Base-by-base conservation (phyloP, 2,113 vertebrate genomes). In the Indicator indicator region DNA sequence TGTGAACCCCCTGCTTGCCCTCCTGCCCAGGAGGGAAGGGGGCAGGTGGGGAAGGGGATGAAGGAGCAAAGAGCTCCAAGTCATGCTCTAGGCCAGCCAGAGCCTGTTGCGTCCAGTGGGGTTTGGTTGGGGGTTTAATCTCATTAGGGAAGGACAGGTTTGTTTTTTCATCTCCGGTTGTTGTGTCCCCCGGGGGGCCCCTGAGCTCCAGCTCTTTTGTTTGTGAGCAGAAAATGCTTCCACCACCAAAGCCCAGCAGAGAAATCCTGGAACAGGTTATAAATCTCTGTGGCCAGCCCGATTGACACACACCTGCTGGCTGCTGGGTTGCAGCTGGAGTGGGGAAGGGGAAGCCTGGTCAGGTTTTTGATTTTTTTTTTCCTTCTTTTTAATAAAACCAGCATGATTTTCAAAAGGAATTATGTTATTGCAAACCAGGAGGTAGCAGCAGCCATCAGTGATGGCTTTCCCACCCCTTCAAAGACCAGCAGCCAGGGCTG, bases 291-390 rank as follows among this genome's bases (percentile, higher is more conserved):
- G 59, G 89, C 88, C 8, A 16, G 64, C 26, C 4, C 32, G 7
- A 81, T 68, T 62, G 62, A 94, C 94, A 95, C 82, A 95, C 96
- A 97, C 97, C 96, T 97, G 97, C 95, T 91, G 91, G 88, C 88
- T 81, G 83, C 48, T 88, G 73, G 48, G 52, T 24, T 17, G 86
- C 97, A 98, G 96, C 96, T 97, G 97, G 91, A 84, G 52, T 19
- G 69, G 77, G 70, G 78, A 85, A 83, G 33, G 79, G 77, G 86
- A 79, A 82, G 46, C 86, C 28, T 56, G 55, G 55, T 9, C 28
- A 30, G 55, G 28, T 16, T 32, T 13, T 56, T 16, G 15, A 28
- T 28, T 21, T 23, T 52, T 23, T 27, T 54, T 27, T 21, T 44
- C 42, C 42, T 30, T 17, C 28, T 70, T 80, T 91, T 95, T 77